A percentile compares a stretch with the other conserved stretches of the same genome.
These are phyloP conservation scores for Grallaria varia DNA, from an alignment of 2,113 vertebrate genomes.

Conservation along the genomic window DNA sequence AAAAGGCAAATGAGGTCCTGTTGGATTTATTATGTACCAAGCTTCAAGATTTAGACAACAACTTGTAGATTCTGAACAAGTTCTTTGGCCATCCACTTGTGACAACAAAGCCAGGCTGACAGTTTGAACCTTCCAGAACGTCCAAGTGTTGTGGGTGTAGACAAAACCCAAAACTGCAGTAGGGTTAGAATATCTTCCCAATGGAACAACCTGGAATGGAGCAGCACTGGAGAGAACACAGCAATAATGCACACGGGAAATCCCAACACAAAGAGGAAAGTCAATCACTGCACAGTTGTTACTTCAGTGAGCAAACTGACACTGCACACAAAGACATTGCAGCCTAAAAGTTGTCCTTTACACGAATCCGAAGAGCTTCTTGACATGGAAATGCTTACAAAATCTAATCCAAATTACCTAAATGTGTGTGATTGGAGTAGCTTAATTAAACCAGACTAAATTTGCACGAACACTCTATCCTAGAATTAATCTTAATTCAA, in stretches of 20 bases:
- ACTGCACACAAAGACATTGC: not conserved
- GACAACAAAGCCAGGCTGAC: not conserved
- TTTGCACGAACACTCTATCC: slow-evolving; percentile 7
- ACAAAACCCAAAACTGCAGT: not conserved
- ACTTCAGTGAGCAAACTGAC: not conserved
- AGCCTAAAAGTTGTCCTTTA: not conserved
- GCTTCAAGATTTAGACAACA: not conserved
- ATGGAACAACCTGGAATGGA: not conserved
- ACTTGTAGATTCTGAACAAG: not conserved
- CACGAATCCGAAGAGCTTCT: not conserved
- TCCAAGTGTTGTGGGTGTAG: not conserved
- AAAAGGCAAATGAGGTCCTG: not conserved
- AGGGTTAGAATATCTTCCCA: not conserved
- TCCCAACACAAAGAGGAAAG: not conserved
- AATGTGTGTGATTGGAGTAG: not conserved
- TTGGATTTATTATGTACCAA: not conserved
- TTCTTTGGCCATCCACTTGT: not conserved
- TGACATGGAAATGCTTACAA: not conserved
- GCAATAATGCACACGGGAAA: not conserved
- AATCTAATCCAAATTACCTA: slow-evolving; percentile 32
- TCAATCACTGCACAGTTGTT: not conserved
- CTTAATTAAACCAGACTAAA: slow-evolving; percentile 38
- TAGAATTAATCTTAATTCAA: slow-evolving; percentile 50
- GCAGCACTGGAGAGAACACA: not conserved
- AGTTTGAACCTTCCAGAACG: no score